A percentile compares a stretch with the other conserved stretches of the same genome.
Conservation (phyloP, 2,113 vertebrate species). For the Oxyruncus cristatus region DNA sequence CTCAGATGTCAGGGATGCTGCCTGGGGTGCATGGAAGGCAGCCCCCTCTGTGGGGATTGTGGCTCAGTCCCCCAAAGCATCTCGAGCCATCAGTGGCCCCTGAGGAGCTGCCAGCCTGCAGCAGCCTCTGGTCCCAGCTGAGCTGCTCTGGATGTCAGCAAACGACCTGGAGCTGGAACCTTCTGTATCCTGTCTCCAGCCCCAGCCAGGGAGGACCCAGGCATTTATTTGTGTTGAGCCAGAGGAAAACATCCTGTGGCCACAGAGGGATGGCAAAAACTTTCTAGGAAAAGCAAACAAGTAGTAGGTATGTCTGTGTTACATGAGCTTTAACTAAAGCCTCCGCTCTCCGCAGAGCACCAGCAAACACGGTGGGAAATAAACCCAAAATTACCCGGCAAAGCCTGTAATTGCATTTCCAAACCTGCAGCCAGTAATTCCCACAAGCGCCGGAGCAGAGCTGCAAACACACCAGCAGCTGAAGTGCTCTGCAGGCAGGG, state of each 20-base stretch:
- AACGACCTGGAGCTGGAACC: background rate
- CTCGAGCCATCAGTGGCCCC: accelerated
- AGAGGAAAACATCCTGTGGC: slow-evolving; percentile 10
- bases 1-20: background rate
- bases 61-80: background rate
- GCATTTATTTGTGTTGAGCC: background rate
- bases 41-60: accelerated
- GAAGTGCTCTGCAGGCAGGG: background rate
- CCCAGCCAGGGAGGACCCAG: accelerated
- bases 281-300: slow-evolving; percentile 32
- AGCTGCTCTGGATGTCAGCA: background rate
- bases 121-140: background rate
- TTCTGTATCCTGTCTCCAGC: background rate
- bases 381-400: slow-evolving; percentile 55
- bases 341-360: background rate
- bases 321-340: slow-evolving; percentile 32
- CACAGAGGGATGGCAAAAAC: background rate
- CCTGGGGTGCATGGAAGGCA: accelerated
- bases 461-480: background rate
- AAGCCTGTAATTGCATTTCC: slow-evolving; percentile 64
- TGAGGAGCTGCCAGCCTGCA: background rate
- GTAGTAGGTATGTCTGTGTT: background rate
- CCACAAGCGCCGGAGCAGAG: slow-evolving; percentile 14
- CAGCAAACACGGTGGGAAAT: slow-evolving; percentile 59
- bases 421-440: slow-evolving; percentile 50